A percentile compares a stretch with the other conserved stretches of the same genome.
Evolutionary conservation across 1,140 invertebrate genomes (phyloP).

Genomic region (Camponotus vicinus): DNA sequence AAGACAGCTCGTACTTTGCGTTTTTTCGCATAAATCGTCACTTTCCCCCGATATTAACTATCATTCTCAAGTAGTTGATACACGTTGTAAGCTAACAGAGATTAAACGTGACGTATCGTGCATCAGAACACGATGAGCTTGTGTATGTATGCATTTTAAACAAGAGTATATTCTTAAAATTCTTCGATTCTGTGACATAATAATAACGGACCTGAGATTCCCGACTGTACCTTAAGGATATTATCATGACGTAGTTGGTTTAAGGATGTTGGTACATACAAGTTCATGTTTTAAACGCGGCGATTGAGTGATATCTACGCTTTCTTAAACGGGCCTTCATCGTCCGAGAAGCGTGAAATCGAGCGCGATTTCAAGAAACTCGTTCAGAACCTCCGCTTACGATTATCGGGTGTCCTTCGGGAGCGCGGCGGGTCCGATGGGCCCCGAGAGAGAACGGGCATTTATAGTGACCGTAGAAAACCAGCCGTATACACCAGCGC

Average conservation of each 20-base stretch:
- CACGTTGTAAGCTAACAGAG: no score
- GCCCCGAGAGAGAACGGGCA: not conserved
- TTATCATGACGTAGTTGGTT: not conserved
- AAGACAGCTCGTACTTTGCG: not conserved
- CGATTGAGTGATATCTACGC: not conserved
- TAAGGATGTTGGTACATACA: not conserved
- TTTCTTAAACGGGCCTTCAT: not conserved
- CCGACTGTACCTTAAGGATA: not conserved
- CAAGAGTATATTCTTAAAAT: no score
- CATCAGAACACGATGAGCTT: no score
- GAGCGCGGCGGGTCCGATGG: conserved; percentile 4
- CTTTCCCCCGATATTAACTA: not conserved
- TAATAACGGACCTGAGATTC: no score
- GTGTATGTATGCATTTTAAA: no score
- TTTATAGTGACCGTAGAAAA: conserved; percentile 51
- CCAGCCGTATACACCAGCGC: conserved; percentile 35
- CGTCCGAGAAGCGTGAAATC: not conserved
- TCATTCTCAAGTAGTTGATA: no score
- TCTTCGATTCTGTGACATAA: no score
- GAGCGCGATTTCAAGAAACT: not conserved
- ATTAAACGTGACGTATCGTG: no score
- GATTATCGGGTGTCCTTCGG: conserved; percentile 26
- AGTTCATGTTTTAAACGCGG: not conserved
- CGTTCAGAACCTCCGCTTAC: not conserved
- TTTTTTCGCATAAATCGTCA: not conserved